Evolutionary conservation across 2,797 vertebrate genomes (phyloP).

Genomic region (Cryptoblepharus egeriae): DNA sequence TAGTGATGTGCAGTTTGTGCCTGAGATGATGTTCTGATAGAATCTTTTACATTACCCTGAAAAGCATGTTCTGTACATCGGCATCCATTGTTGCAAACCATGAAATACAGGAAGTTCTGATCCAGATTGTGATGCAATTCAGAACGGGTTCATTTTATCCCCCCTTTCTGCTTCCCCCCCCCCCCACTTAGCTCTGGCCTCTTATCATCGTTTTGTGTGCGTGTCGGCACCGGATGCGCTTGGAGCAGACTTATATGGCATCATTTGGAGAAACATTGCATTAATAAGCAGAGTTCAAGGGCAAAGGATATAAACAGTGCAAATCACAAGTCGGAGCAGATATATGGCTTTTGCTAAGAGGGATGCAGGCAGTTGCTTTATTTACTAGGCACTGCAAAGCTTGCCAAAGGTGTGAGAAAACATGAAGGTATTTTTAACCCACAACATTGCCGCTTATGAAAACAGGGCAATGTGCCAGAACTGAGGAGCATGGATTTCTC

Average conservation of each 20-base stretch:
- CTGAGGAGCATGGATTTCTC: slow-evolving; percentile 15
- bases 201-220: slow-evolving; percentile 68
- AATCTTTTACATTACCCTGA: slow-evolving; percentile 49
- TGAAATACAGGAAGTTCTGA: slow-evolving; percentile 68
- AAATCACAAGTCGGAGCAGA: slow-evolving; percentile 87
- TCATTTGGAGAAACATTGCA: slow-evolving; percentile 86
- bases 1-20: not conserved
- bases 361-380: slow-evolving; percentile 81
- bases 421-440: slow-evolving; percentile 68
- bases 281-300: slow-evolving; percentile 90
- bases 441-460: slow-evolving; percentile 50
- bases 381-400: slow-evolving; percentile 79
- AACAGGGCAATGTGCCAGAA: slow-evolving; percentile 55
- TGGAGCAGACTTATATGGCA: slow-evolving; percentile 82
- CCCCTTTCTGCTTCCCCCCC: rapidly evolving
- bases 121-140: slow-evolving; percentile 60
- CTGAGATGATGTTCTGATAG: not conserved
- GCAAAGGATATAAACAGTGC: slow-evolving; percentile 86
- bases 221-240: slow-evolving; percentile 80
- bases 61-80: slow-evolving; percentile 42
- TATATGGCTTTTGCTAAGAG: slow-evolving; percentile 86
- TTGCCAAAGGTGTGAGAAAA: slow-evolving; percentile 72
- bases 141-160: slow-evolving; percentile 38
- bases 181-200: slow-evolving; percentile 68
- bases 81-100: slow-evolving; percentile 36